Base-by-base conservation (phyloP, 2,888 invertebrate genomes). In the Diadromus collaris region DNA sequence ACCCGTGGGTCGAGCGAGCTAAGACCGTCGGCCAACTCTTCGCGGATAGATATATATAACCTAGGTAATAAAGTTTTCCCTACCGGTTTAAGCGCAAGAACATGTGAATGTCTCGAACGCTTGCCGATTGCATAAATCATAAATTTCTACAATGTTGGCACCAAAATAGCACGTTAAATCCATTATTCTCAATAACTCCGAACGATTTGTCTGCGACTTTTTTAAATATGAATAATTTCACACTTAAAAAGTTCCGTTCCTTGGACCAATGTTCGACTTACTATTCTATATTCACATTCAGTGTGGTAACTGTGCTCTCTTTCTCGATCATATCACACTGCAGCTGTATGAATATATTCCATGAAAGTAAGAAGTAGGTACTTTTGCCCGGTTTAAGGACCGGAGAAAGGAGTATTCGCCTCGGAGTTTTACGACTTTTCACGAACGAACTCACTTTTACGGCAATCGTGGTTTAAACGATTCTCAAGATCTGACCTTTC, bases 351-450 rank as follows among this genome's bases (percentile, higher is more conserved):
- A n/a, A 34, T 13, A 16, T 41, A 29, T 44, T 56, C 68, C 44
- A 19, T 29, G 41, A 56, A 16, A 16, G 29, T 41, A 19, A 44
- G 19, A 44, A 68, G 56, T 56, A 16, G 6, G 68, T 56, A 54
- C 44, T 68, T 29, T 27, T 29, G 10, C 29, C 29, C 19, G 44
- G n/a, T 41, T 56, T 34, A 54, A 24, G 41, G 2, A 67, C 38
- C 21, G 9, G 2, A 32, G 32, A 34, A 41, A 68, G 27, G 6
- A 27, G 16, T 29, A 58, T 56, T 44, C 56, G 41, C 38, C 6
- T 41, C 34, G 41, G n/a, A 58, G 48, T 60, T 65, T 71, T 70
- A 76, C 56, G 69, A 76, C 51, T 56, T 19, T 29, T 63, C 56
- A 56, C 6, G 64, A 46, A 46, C 27, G 56, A 70, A 41, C n/a